These are phyloP conservation scores for Cyanocitta stelleri DNA, from an alignment of 2,113 vertebrate species.

Conservation along the genomic window DNA sequence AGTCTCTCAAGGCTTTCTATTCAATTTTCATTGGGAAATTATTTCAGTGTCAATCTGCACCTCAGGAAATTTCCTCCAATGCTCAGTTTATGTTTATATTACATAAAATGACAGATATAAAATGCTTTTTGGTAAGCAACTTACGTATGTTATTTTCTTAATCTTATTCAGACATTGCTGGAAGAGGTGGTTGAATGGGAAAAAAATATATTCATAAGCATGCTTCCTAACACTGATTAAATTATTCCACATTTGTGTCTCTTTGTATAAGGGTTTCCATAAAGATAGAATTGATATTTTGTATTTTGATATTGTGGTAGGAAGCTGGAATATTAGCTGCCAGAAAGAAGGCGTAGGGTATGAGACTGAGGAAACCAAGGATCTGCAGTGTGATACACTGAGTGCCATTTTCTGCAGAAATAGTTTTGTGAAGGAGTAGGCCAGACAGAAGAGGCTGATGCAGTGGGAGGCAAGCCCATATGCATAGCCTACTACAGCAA, in stretches of 20 bases:
- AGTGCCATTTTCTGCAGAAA: not conserved
- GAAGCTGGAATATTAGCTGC: not conserved
- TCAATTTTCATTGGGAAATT: not conserved
- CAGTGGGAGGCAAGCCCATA: not conserved
- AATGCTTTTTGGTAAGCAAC: not conserved
- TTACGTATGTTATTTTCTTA: conserved; percentile 8
- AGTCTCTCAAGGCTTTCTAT: not conserved
- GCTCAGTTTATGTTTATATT: not conserved
- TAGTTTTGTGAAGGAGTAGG: not conserved
- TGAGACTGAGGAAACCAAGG: not conserved
- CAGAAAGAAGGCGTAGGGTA: not conserved
- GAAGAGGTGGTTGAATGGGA: not conserved
- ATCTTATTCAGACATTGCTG: conserved; percentile 1
- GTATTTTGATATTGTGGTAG: not conserved
- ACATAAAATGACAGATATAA: not conserved
- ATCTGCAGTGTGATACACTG: not conserved
- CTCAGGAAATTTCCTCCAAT: not conserved
- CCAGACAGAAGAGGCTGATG: not conserved
- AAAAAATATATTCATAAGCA: not conserved
- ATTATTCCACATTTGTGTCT: not conserved
- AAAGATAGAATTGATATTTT: not conserved
- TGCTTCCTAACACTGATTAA: not conserved
- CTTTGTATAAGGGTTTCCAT: not conserved
- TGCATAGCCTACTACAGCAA: not conserved
- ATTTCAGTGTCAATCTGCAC: not conserved